Evolutionary conservation across 2,888 invertebrate genomes (phyloP), one percentile per base, ranked within the genome.

Genomic region (Exephanes ischioxanthus): DNA sequence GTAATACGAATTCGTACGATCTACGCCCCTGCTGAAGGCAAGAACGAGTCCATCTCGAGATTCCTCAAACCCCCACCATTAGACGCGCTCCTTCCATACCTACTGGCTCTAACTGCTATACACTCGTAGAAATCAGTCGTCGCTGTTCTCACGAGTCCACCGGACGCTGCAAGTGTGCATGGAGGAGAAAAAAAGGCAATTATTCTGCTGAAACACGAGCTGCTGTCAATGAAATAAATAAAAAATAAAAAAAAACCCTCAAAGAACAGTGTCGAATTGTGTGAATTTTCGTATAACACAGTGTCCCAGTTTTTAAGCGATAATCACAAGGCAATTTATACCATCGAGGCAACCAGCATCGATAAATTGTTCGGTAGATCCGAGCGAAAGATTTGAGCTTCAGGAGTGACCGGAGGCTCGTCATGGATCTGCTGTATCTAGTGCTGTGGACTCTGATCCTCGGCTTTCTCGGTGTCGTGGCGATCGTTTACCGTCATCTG

Each of bases 361-460:
- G 41, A 41, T 11, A 41, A 9, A 11, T 41, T 1, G 9, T 11
- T 3, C 41, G 41, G 3, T 11, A 41, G 11, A 41, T 41, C 41
- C 11, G 41, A 11, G 11, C 11, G 11, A 14, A 30, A 16, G 19
- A 19, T 7, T 4, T 11, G 3, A 30, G 30, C 3, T 9, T 4
- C 1, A 2, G 11, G 11, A 11, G 11, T 11, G 41, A 41, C 41
- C 11, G 41, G 41, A 41, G 6, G 0, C 26, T 41, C 41, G 41
- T 41, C 2, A 76, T 84, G 84, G 19, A 37, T 41, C 48, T 22
- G 48, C 19, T 16, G 19, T 11, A 82, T 11, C 16, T 88, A 9
- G 30, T 84, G 22, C 33, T 53, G 14, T 37, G 71, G 41, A 1
- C 87, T 22, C 11, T 88, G 19, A 16, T 7, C 0, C 11, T 89